Base-by-base conservation (phyloP, 2,888 invertebrate species). In the Drosophila nr. perissopoda region DNA sequence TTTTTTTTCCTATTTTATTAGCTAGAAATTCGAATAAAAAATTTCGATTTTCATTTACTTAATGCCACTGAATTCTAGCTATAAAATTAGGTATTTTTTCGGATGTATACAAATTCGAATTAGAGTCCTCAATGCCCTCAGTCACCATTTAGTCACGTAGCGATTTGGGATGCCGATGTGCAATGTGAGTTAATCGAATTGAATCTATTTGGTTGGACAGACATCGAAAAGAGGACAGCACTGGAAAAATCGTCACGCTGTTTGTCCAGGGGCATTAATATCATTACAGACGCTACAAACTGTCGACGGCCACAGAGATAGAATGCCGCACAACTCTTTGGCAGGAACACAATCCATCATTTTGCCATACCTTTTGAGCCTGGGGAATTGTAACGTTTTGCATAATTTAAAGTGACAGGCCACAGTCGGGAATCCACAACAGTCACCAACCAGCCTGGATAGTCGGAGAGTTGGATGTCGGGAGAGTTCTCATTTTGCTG, bases 341-440 rank as follows among this genome's bases (percentile, higher is more conserved):
- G 40, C 56, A 59, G 53, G 53, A 33, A 4, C 57, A 86, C 86
- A 79, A 87, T 87, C 89, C 84, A 87, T 90, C 90, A 90, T 90
- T 90, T 73, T 65, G 83, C 64, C 60, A 73, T 77, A 80, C 88
- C 89, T 88, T 67, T 73, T 83, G 74, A 65, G 76, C 71, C 36
- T 53, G 57, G 78, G 78, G 70, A 81, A 82, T 87, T 84, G 87
- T 81, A 76, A 73, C 85, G 71, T 87, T 90, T 86, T 86, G 85
- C 85, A 86, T 86, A 86, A 86, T 86, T 86, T 90, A 86, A 89
- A 70, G 60, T 85, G 85, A 76, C 85, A 86, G 82, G 83, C 87
- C 67, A 51, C 82, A 69, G 73, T 59, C 72, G 71, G 34, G 21
- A 16, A 49, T 58, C 33, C 42, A 18, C 56, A 38, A n/a, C 36